Evolutionary conservation across 2,113 vertebrate species (phyloP), one percentile per base, ranked within the genome.

Genomic region (Callospermophilus lateralis): DNA sequence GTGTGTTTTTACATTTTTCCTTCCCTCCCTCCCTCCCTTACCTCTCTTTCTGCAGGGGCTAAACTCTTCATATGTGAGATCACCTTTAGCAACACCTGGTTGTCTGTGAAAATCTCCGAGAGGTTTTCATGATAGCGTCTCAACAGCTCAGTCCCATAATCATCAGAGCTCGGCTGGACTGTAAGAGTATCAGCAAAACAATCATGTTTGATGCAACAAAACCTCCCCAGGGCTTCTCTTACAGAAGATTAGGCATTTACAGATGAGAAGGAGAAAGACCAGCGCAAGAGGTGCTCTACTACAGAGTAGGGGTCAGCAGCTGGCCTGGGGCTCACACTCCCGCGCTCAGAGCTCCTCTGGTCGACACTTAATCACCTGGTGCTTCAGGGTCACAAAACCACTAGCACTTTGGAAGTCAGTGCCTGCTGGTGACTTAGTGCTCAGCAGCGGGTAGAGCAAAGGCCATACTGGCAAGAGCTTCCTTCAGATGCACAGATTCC

Each of bases 11-110:
- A 42, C 53, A 15, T 45, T 65, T 74, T 19, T 42, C 55, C 39
- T 63, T 37, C 68, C 13, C 84, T 89, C 80, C 53, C 8, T 48
- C 22, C 6, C n/a, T 15, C 73, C 15, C 61, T 96, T 90, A 99
- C 98, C 98, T 99, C 97, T 98, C 88, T 98, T 76, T 99, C 98
- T 79, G 78, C 96, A 84, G 98, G 90, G 94, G 97, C 81, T 96
- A 99, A 84, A 65, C 95, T 97, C 84, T 89, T 96, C 89, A 97
- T 85, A 16, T 96, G 95, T 84, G 98, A 95, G 83, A 99, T 98
- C 80, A 93, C 89, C 70, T 92, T 74, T 51, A 98, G 94, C 55
- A 99, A 94, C 37, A 53, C 34, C 87, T 97, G 80, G 37, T 86
- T 89, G 92, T 98, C 98, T 37, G 96, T 97, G 78, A 98, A 97